A percentile compares a stretch with the other conserved stretches of the same genome.
Conservation (phyloP, 2,888 invertebrate genomes). For the Nasonia oneida region DNA sequence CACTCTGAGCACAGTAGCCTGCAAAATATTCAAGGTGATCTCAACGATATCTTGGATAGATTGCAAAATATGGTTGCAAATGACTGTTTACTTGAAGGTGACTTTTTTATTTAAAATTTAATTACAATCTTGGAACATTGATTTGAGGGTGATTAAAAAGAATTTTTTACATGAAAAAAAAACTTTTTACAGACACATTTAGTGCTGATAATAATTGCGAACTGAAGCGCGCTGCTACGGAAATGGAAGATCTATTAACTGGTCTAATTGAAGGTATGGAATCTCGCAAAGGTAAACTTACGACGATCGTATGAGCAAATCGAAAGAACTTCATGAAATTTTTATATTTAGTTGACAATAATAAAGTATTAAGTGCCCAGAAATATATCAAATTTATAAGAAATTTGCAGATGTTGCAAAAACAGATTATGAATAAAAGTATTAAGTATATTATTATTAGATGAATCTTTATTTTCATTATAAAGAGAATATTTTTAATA, state of each 20-base stretch:
- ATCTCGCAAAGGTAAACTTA: constrained; percentile 75
- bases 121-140: background rate
- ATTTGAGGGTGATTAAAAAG: background rate
- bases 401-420: constrained; percentile 47
- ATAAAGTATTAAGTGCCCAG: constrained; percentile 46
- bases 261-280: constrained; percentile 86
- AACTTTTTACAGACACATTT: constrained; percentile 72
- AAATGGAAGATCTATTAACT: constrained; percentile 86
- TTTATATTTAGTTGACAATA: constrained; percentile 35
- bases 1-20: constrained; percentile 77
- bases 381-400: constrained; percentile 46
- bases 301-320: constrained; percentile 72
- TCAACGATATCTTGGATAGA: constrained; percentile 86
- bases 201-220: constrained; percentile 83
- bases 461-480: constrained; percentile 46
- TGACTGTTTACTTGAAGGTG: constrained; percentile 85
- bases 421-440: constrained; percentile 50
- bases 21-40: constrained; percentile 82
- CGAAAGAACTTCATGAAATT: constrained; percentile 35
- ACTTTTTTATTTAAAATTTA: constrained; percentile 52
- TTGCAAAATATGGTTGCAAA: constrained; percentile 86
- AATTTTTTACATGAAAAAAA: background rate
- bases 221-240: constrained; percentile 85
- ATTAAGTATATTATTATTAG: constrained; percentile 11
- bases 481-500: constrained; percentile 53